Conservation (phyloP, 2,113 vertebrate species). For the Podiceps cristatus region DNA sequence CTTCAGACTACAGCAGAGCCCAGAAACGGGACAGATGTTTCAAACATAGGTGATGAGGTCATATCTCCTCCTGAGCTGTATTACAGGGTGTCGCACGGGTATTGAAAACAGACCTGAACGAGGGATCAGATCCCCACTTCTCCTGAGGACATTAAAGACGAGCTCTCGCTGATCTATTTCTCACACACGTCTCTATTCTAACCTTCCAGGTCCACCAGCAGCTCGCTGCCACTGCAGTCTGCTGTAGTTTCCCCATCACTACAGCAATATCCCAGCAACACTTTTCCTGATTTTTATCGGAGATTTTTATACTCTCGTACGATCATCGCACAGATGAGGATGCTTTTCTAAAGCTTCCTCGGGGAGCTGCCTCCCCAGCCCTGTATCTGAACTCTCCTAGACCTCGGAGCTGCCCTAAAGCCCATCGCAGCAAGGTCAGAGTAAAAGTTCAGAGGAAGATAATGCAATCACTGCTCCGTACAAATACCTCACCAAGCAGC, state of each 20-base stretch:
- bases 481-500: not conserved
- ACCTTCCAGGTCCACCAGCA: not conserved
- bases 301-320: not conserved
- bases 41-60: not conserved
- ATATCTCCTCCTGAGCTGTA: not conserved
- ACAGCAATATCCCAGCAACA: not conserved
- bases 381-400: not conserved
- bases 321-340: not conserved
- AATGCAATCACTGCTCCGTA: not conserved
- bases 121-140: not conserved
- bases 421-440: not conserved
- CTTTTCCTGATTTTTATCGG: not conserved
- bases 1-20: not conserved
- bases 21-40: not conserved
- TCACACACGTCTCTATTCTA: not conserved
- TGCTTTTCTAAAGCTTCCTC: not conserved
- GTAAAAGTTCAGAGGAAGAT: not conserved
- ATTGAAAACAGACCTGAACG: not conserved
- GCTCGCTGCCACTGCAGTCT: not conserved
- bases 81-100: not conserved
- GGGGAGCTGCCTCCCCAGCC: not conserved
- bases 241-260: not conserved
- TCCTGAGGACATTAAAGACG: not conserved
- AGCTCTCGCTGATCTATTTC: not conserved
- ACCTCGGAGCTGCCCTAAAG: not conserved